Conservation (phyloP, 2,888 invertebrate genomes). For the Drosophila subsilvestris region DNA sequence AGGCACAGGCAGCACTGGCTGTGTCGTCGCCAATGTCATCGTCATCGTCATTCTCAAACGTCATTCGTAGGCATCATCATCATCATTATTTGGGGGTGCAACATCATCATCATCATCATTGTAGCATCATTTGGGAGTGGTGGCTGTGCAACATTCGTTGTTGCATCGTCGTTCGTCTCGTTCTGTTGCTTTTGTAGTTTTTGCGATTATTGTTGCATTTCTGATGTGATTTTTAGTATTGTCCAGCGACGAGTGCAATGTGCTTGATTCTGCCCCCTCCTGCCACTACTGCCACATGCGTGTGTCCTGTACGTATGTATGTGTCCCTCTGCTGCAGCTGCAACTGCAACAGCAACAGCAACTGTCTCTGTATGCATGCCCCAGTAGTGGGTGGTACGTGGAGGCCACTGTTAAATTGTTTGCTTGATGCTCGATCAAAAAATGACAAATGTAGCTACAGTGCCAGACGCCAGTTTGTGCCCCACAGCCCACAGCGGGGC, state of each 20-base stretch:
- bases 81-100: slow-evolving; percentile 23
- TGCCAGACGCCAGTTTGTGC: slow-evolving; percentile 31
- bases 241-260: slow-evolving; percentile 78
- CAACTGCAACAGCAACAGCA: neutral
- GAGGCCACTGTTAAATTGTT: slow-evolving; percentile 75
- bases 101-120: slow-evolving; percentile 33
- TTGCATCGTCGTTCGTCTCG: slow-evolving; percentile 23
- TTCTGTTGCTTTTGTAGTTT: slow-evolving; percentile 59
- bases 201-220: slow-evolving; percentile 80
- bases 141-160: slow-evolving; percentile 27
- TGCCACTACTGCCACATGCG: slow-evolving; percentile 22
- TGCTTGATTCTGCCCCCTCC: slow-evolving; percentile 53
- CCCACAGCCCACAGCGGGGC: neutral
- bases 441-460: slow-evolving; percentile 79
- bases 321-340: slow-evolving; percentile 9
- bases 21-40: slow-evolving; percentile 65
- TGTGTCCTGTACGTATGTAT: slow-evolving; percentile 44
- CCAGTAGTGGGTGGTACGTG: slow-evolving; percentile 23
- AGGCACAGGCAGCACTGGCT: slow-evolving; percentile 37
- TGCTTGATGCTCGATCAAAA: slow-evolving; percentile 81
- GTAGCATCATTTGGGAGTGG: slow-evolving; percentile 1
- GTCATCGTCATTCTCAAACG: slow-evolving; percentile 49
- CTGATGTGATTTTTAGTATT: slow-evolving; percentile 81
- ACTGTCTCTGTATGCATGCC: slow-evolving; percentile 9
- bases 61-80: slow-evolving; percentile 35